Evolutionary conservation across 2,797 vertebrate genomes (phyloP).

Genomic region (Melanogrammus aeglefinus): DNA sequence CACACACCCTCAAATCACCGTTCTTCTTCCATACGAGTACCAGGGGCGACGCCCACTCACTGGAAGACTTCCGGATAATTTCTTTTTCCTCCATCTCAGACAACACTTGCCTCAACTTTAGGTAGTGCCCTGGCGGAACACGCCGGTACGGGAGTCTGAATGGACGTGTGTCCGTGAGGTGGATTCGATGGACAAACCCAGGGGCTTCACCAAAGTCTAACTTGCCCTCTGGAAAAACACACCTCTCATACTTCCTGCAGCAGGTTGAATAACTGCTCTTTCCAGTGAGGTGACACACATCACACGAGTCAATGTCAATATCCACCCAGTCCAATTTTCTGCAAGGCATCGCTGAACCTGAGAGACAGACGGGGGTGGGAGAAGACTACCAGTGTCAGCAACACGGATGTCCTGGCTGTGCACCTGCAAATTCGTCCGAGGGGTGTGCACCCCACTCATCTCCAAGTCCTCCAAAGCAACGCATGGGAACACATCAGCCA

Average conservation of each 20-base stretch:
- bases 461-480: not conserved
- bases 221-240: slow-evolving; percentile 19
- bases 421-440: not conserved
- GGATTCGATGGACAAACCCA: slow-evolving; percentile 13
- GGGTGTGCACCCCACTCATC: not conserved
- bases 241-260: not conserved
- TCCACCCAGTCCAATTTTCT: not conserved
- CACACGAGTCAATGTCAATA: not conserved
- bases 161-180: slow-evolving; percentile 5
- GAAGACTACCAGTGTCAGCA: not conserved
- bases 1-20: slow-evolving; percentile 13
- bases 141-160: slow-evolving; percentile 16
- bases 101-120: too few relatives aligned
- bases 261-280: not conserved
- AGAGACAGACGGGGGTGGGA: not conserved
- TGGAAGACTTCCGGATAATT: slow-evolving; percentile 28
- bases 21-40: slow-evolving; percentile 22
- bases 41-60: slow-evolving; percentile 24
- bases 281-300: not conserved
- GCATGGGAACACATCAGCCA: not conserved
- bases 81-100: slow-evolving; percentile 34
- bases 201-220: slow-evolving; percentile 16
- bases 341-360: not conserved
- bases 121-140: slow-evolving; percentile 16
- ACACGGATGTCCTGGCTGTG: not conserved